A percentile compares a stretch with the other conserved stretches of the same genome.
These are phyloP conservation scores for Lysandra coridon DNA, from an alignment of 2,888 invertebrate genomes.

Conservation along the genomic window DNA sequence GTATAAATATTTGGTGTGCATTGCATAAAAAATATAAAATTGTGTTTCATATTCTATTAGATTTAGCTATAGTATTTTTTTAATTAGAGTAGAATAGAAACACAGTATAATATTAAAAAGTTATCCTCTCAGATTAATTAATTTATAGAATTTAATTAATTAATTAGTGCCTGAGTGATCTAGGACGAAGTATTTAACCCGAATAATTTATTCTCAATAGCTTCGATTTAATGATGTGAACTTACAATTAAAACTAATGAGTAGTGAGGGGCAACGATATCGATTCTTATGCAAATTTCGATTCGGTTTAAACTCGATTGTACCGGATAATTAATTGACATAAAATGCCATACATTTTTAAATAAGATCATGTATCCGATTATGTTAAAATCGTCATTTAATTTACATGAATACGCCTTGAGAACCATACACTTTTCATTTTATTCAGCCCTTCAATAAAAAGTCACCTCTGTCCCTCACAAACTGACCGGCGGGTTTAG, in stretches of 20 bases:
- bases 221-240: slow-evolving; percentile 13
- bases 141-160: neutral
- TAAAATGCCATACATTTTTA: neutral
- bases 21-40: too few species aligned
- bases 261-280: neutral
- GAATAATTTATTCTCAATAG: slow-evolving; percentile 16
- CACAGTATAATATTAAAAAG: neutral
- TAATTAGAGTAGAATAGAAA: too few species aligned
- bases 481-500: neutral
- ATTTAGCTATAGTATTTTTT: too few species aligned
- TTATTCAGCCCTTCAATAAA: neutral
- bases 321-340: neutral
- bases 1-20: too few species aligned
- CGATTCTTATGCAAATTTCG: neutral
- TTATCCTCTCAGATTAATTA: neutral
- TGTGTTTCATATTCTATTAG: too few species aligned
- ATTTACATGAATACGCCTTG: neutral
- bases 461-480: neutral
- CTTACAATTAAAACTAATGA: slow-evolving; percentile 17
- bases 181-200: slow-evolving; percentile 8
- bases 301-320: neutral
- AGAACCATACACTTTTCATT: neutral
- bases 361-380: neutral
- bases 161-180: neutral
- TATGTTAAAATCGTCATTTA: neutral